Evolutionary conservation across 2,888 invertebrate genomes (phyloP).

Genomic region (Rhagonycha fulva): DNA sequence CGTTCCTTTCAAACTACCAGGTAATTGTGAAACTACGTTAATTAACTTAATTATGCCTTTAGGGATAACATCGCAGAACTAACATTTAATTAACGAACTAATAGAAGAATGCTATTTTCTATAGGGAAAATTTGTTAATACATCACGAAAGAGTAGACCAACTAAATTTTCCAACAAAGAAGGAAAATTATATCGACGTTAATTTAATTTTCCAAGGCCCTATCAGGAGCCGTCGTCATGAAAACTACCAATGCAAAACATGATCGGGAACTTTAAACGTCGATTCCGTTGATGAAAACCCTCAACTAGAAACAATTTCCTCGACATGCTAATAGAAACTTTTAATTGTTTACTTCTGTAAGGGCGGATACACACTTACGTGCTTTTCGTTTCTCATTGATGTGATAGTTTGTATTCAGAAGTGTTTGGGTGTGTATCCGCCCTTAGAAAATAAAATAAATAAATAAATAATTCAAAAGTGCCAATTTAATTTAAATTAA

Average conservation of each 20-base stretch:
- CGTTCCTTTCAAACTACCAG: neutral
- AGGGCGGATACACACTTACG: neutral
- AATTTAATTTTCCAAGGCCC: neutral
- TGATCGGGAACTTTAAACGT: neutral
- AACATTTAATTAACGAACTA: neutral
- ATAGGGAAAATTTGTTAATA: neutral
- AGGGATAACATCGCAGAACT: neutral
- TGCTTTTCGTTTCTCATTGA: neutral
- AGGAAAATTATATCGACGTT: neutral
- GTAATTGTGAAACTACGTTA: neutral
- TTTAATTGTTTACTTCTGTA: neutral
- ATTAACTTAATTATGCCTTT: neutral
- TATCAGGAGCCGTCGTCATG: neutral
- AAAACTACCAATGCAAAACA: neutral
- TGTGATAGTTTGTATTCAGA: no score
- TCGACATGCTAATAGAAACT: neutral
- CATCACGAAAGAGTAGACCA: neutral
- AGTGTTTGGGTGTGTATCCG: no score
- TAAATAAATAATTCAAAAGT: neutral
- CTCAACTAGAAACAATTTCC: neutral
- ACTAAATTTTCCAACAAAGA: neutral
- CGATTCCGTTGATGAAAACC: neutral
- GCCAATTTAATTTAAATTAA: neutral
- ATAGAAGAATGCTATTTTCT: neutral
- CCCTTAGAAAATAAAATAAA: neutral